These are phyloP conservation scores for Tapirus indicus DNA, from an alignment of 2,797 vertebrate species.

Conservation along the genomic window DNA sequence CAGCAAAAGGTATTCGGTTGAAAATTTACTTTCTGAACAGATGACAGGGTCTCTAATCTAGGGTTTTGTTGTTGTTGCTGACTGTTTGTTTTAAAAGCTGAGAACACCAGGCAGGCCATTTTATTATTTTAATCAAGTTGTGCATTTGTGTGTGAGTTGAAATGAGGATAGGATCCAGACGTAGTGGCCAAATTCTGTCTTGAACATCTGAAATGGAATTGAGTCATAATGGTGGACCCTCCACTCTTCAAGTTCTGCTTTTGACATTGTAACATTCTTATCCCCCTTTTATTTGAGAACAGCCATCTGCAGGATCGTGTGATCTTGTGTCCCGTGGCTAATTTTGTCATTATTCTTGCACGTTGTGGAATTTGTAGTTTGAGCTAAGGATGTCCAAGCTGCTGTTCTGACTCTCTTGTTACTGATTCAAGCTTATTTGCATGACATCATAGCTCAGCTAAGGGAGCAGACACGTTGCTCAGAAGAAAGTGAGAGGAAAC, in stretches of 20 bases:
- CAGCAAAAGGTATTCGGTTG: background rate
- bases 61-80: background rate
- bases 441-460: background rate
- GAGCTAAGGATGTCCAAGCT: background rate
- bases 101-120: background rate
- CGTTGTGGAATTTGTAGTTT: background rate
- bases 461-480: background rate
- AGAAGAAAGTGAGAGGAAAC: background rate
- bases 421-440: background rate
- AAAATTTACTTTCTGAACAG: background rate
- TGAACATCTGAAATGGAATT: background rate
- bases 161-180: background rate
- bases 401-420: no score
- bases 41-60: background rate
- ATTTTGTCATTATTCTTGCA: background rate
- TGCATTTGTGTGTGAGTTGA: background rate
- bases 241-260: background rate
- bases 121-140: background rate
- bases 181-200: background rate
- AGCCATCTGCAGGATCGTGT: background rate
- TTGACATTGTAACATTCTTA: rapidly evolving
- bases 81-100: background rate
- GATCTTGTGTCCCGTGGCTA: background rate
- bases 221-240: background rate
- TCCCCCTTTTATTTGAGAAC: background rate